phyloP scores from a whole-genome alignment of 2,888 invertebrate genomes.

The Electrophaes corylata region DNA sequence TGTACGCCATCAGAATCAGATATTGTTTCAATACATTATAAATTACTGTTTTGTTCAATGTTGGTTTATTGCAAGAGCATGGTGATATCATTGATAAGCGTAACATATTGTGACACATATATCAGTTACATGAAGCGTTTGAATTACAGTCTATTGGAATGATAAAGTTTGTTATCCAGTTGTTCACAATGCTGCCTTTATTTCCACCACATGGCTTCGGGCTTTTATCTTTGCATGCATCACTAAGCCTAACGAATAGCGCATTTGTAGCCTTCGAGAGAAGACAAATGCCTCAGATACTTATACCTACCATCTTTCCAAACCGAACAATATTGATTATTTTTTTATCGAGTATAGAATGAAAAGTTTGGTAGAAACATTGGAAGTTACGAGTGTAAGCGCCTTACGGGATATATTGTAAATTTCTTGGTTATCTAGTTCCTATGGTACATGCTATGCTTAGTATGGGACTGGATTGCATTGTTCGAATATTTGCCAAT shows the following conservation, averaged over 20 bases:
- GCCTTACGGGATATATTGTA: too few species aligned
- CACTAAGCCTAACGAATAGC: slow-evolving; percentile 24
- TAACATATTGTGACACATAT: slow-evolving; percentile 9
- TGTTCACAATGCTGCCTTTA: slow-evolving; percentile 17
- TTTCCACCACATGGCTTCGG: slow-evolving; percentile 12
- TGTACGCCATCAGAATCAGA: slow-evolving; percentile 26
- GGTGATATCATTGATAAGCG: slow-evolving; percentile 5
- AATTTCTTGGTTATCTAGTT: too few species aligned
- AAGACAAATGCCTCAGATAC: slow-evolving; percentile 12
- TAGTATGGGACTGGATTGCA: too few species aligned
- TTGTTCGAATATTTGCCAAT: too few species aligned
- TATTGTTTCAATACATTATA: slow-evolving; percentile 16
- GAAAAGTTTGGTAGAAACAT: not conserved
- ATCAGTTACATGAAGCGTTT: slow-evolving; percentile 9
- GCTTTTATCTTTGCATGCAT: slow-evolving; percentile 20
- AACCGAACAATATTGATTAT: not conserved
- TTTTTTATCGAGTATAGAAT: not conserved
- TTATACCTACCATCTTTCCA: not conserved
- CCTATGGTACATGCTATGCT: too few species aligned
- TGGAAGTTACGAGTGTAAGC: not conserved
- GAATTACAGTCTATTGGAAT: slow-evolving; percentile 11
- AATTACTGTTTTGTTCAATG: slow-evolving; percentile 10
- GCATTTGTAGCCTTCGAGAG: slow-evolving; percentile 19
- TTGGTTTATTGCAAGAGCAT: slow-evolving; percentile 7
- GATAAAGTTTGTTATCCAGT: slow-evolving; percentile 21